These are phyloP conservation scores for Diadumene lineata DNA, from an alignment of 92 coral and sea anemone species.

Conservation along the genomic window DNA sequence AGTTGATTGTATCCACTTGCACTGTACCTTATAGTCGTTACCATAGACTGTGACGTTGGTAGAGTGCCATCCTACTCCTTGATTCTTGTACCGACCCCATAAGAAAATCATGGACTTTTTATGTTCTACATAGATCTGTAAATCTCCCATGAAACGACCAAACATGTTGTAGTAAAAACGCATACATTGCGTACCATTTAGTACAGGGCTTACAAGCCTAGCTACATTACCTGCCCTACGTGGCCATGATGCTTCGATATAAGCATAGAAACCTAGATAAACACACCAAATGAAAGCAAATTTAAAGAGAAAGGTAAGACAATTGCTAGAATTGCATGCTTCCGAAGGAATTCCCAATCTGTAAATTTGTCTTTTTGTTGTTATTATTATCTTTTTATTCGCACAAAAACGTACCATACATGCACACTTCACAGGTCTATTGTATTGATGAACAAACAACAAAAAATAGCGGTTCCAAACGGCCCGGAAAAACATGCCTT, in stretches of 20 bases:
- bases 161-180: constrained; percentile 44
- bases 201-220: constrained; percentile 45
- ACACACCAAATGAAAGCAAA: not conserved
- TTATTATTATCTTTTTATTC: no score
- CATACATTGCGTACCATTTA: constrained; percentile 54
- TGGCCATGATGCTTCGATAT: constrained; percentile 57
- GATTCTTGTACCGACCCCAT: constrained; percentile 57
- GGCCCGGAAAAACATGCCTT: no score
- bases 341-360: no score
- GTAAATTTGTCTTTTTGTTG: not conserved
- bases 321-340: not conserved
- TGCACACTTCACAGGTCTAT: no score
- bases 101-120: constrained; percentile 7
- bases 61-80: constrained; percentile 51
- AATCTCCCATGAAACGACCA: constrained; percentile 45
- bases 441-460: no score
- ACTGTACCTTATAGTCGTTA: constrained; percentile 1
- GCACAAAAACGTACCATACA: no score
- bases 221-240: constrained; percentile 46
- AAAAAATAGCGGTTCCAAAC: no score
- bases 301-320: not conserved
- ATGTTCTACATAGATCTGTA: constrained; percentile 30
- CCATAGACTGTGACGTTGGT: constrained; percentile 58
- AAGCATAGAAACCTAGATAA: constrained; percentile 26
- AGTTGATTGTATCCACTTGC: not conserved